A percentile compares a stretch with the other conserved stretches of the same genome.
phyloP scores from a whole-genome alignment of 2,797 vertebrate species.

The Euthynnus affinis region DNA sequence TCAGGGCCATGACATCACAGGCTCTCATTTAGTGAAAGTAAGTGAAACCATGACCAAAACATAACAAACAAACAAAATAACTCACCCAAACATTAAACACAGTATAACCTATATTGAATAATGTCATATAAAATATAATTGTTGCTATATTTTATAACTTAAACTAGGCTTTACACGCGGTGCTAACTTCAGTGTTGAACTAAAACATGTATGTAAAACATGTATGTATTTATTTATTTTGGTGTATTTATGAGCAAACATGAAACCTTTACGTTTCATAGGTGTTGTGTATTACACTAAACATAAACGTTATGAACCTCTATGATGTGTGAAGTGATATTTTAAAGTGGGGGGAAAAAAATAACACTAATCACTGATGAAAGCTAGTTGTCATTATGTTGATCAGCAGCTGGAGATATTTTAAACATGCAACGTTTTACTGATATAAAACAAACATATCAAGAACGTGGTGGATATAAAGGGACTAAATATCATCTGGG shows the following conservation, averaged over 20 bases:
- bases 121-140: background rate
- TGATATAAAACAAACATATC: background rate
- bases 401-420: background rate
- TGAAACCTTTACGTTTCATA: background rate
- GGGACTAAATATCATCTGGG: background rate
- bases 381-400: background rate
- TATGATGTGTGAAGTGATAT: background rate
- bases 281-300: background rate
- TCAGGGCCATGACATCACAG: constrained; percentile 14
- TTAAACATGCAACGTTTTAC: background rate
- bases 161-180: background rate
- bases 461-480: background rate
- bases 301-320: rapidly evolving
- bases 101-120: background rate
- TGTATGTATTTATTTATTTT: background rate
- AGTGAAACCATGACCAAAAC: background rate
- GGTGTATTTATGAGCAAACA: background rate
- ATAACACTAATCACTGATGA: no score
- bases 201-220: no score
- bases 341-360: background rate
- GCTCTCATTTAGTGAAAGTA: background rate
- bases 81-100: background rate
- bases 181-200: background rate
- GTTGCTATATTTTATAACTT: background rate
- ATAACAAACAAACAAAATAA: background rate